Base-by-base conservation (phyloP, 2,113 vertebrate genomes). In the Scomber japonicus region DNA sequence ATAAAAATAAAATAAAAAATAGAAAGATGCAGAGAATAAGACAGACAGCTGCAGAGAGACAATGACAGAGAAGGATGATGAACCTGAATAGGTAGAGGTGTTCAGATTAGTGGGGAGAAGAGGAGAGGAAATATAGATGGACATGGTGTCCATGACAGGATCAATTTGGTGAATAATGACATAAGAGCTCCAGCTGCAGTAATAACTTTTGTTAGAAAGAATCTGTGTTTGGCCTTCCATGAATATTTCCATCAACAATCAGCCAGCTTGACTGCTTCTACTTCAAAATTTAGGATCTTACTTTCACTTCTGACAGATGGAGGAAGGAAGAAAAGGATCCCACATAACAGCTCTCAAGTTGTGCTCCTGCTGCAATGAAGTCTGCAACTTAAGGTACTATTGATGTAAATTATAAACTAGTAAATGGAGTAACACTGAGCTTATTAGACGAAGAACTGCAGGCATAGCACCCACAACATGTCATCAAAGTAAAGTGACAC, bases 31-130 rank as follows among this genome's bases (percentile, higher is more conserved):
- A 60, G 30, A 68, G 44, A 64, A 61, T 24, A 17, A 67, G 69
- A 65, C 49, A 66, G 48, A 78, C 49, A 76, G 59, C 73, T 78
- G 73, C 61, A 84, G 75, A 49, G 53, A 66, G 16, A 53, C 7
- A 44, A 35, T 73, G 54, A 54, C 21, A 1, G 51, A 54, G 46
- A 78, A 46, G 57, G 30, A 17, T 40, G 44, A 69, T 27, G 31
- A 67, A 69, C 35, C 53, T 66, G 35, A 81, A 55, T 57, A 80
- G 60, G 50, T 44, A 66, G 40, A 67, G 56, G 30, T 82, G 69
- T 59, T 45, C 44, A 60, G 68, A 76, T 77, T 17, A 64, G 48
- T 57, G 19, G 17, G 35, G 67, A 85, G 64, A 71, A 17, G 68
- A 76, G 15, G 17, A 56, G 24, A 54, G 21, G 40, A 17, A 48